These are phyloP conservation scores for Rhinoptilus africanus DNA, from an alignment of 2,113 vertebrate genomes.

Conservation along the genomic window DNA sequence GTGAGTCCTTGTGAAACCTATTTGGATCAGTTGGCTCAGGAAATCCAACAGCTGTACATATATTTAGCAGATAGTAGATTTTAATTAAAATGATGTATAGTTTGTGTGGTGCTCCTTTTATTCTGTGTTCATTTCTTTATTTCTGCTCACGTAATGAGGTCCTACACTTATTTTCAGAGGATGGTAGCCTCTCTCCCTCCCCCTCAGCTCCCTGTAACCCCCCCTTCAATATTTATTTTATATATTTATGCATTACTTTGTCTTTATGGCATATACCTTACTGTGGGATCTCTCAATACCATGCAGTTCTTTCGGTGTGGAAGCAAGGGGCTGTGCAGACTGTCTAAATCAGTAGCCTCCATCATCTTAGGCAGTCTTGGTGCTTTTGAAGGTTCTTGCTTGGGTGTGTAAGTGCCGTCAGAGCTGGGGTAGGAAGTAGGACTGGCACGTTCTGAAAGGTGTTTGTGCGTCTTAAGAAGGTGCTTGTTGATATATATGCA, in stretches of 20 bases:
- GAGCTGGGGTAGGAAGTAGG: not conserved
- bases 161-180: slow-evolving; percentile 7
- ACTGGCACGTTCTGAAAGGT: accelerated
- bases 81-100: slow-evolving; percentile 62
- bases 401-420: not conserved
- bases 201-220: not conserved
- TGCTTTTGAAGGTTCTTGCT: not conserved
- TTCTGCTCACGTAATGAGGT: slow-evolving; percentile 27
- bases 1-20: slow-evolving; percentile 27
- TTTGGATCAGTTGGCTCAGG: slow-evolving; percentile 34
- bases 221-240: not conserved
- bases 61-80: slow-evolving; percentile 61
- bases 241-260: not conserved
- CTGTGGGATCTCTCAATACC: not conserved
- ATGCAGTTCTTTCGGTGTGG: not conserved
- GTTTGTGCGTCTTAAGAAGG: not conserved
- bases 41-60: slow-evolving; percentile 42
- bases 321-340: not conserved
- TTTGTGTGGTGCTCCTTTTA: slow-evolving; percentile 29
- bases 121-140: slow-evolving; percentile 35
- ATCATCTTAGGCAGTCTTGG: not conserved
- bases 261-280: not conserved
- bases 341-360: not conserved
- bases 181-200: not conserved
- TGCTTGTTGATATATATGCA: not conserved